Evolutionary conservation across 2,888 invertebrate genomes (phyloP).

Genomic region (Pollenia angustigena): DNA sequence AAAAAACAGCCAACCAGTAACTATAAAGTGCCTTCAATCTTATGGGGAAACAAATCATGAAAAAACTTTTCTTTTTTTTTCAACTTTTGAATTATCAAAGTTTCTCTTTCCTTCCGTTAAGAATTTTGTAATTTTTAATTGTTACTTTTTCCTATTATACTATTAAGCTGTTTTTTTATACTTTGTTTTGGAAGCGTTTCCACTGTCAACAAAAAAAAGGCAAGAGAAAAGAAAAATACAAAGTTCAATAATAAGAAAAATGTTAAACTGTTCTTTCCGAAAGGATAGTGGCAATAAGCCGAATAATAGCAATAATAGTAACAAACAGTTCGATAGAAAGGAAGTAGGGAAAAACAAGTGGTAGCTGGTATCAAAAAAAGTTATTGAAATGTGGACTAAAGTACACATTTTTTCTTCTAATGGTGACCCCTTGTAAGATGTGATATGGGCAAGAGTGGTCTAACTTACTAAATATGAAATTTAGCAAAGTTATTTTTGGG

Average conservation of each 20-base stretch:
- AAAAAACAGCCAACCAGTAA: constrained; percentile 16
- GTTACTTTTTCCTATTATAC: constrained; percentile 40
- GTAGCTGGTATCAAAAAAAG: no score
- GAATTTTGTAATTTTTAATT: constrained; percentile 66
- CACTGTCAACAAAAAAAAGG: no score
- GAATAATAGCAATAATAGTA: neutral
- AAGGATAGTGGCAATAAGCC: constrained; percentile 7
- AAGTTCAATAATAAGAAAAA: constrained; percentile 42
- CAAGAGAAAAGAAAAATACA: neutral
- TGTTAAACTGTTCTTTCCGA: constrained; percentile 26
- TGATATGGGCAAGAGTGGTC: no score
- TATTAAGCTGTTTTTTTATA: constrained; percentile 4
- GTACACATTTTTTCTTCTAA: no score
- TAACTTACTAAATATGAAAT: no score
- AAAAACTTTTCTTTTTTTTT: constrained; percentile 45
- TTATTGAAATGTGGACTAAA: no score
- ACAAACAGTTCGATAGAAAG: neutral
- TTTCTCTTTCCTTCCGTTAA: constrained; percentile 51
- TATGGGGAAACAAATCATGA: constrained; percentile 57
- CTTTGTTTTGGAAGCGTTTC: neutral
- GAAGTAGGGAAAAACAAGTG: neutral
- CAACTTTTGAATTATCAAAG: constrained; percentile 63
- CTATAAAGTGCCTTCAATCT: constrained; percentile 64
- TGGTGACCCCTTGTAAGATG: no score
- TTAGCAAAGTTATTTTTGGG: no score